Base-by-base conservation (phyloP, 2,888 invertebrate species). In the Drosophila quasianomalipes region DNA sequence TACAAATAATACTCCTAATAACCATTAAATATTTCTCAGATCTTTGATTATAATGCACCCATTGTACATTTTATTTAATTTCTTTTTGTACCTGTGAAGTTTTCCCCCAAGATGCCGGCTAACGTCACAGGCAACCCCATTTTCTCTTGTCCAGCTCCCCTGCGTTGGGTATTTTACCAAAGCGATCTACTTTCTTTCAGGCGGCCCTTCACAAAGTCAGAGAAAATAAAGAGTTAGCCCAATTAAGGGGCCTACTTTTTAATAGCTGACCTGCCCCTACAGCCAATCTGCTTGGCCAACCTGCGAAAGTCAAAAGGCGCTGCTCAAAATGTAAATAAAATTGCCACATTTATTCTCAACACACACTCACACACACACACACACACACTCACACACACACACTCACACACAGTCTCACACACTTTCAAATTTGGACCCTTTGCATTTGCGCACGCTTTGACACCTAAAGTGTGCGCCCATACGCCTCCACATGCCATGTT, bases 381-480 rank as follows among this genome's bases (percentile, higher is more conserved):
- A 28, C 28, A 33, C 28, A 37, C 22, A 19, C 52, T 5, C 53
- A 12, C 39, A 22, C 53, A 37, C 22, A 19, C 52, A 7, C 53
- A 12, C 39, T n/a, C 53, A 30, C 33, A 47, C 57, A 39, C 33
- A 37, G n/a, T 22, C 52, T 10, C 47, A n/a, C 41, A 30, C 54
- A 28, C 59, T 54, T 62, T 52, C 5, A 44, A 58, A 70, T 61
- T 76, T 60, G 71, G 64, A 74, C 70, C 73, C 60, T 47, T 57
- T 49, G 44, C 76, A 54, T 66, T 68, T 64, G 85, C 74, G 83
- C 78, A 72, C 81, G 82, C 90, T 90, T 90, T 87, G 87, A 87
- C 87, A 87, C 87, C 87, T 87, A 90, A 90, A 87, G 87, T 90
- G 87, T 87, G 87, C 84, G 80, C 82, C 73, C 86, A 83, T 86